Evolutionary conservation across 2,797 vertebrate species (phyloP).

Genomic region (Pelodytes ibericus): DNA sequence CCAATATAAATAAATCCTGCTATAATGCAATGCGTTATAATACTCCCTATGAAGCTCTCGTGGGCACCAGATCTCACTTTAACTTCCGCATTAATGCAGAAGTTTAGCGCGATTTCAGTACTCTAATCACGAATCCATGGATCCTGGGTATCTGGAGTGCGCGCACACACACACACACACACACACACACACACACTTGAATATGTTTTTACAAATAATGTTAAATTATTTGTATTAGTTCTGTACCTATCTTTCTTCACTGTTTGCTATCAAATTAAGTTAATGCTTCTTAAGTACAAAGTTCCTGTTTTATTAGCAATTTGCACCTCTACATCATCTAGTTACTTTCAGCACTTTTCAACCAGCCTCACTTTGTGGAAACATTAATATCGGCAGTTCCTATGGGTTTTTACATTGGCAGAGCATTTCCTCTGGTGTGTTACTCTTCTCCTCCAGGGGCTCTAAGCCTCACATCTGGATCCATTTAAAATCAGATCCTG

Average conservation of each 20-base stretch:
- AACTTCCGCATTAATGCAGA: too few species aligned
- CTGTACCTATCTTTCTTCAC: not conserved
- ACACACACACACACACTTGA: too few species aligned
- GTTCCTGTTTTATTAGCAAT: conserved; percentile 42
- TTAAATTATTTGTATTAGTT: not conserved
- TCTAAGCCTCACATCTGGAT: conserved; percentile 72
- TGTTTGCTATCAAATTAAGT: conserved; percentile 19
- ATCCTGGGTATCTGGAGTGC: too few species aligned
- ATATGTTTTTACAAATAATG: not conserved
- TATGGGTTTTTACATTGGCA: conserved; percentile 60
- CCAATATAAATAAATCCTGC: too few species aligned
- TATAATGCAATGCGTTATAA: too few species aligned
- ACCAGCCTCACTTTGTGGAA: conserved; percentile 57
- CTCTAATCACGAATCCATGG: too few species aligned
- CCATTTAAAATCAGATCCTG: conserved; percentile 77
- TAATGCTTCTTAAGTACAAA: conserved; percentile 25
- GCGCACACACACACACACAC: too few species aligned
- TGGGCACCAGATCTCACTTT: too few species aligned
- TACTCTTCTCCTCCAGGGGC: conserved; percentile 54
- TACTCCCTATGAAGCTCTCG: too few species aligned
- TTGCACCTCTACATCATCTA: conserved; percentile 50
- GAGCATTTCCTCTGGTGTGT: conserved; percentile 62
- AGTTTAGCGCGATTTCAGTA: too few species aligned
- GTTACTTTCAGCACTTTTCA: conserved; percentile 61
- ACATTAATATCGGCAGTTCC: conserved; percentile 60